Evolutionary conservation across 2,888 invertebrate genomes (phyloP).

Genomic region (Himalopsyche kuldschensis): DNA sequence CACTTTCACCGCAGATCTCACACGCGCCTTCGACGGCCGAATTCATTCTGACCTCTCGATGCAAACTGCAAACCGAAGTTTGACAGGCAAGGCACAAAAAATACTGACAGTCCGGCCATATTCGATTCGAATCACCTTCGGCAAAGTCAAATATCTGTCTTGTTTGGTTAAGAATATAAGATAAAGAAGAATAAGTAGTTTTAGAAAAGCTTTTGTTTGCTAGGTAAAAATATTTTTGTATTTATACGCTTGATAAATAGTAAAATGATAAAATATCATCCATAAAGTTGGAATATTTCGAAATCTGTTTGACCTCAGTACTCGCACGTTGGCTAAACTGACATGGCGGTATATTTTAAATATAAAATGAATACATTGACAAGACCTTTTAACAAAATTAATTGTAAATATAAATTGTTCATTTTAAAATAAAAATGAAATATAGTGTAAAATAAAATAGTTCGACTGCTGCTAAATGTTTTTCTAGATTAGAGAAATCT

Average conservation of each 20-base stretch:
- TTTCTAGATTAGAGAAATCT: too few relatives aligned
- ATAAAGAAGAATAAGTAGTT: background rate
- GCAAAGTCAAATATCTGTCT: slow-evolving; percentile 9
- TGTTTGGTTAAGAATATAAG: background rate
- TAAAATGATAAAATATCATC: background rate
- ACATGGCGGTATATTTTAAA: background rate
- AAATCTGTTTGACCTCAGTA: background rate
- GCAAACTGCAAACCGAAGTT: slow-evolving; percentile 19
- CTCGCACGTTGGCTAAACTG: background rate
- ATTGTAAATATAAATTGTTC: too few relatives aligned
- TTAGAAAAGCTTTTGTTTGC: background rate
- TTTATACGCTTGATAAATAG: background rate
- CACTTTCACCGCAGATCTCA: slow-evolving; percentile 12
- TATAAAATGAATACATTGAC: too few relatives aligned
- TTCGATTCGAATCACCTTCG: slow-evolving; percentile 9
- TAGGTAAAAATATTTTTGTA: background rate
- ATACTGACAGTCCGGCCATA: slow-evolving; percentile 20
- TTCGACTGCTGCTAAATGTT: too few relatives aligned
- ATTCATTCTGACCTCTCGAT: slow-evolving; percentile 26
- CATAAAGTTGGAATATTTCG: background rate
- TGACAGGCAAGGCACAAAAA: slow-evolving; percentile 24
- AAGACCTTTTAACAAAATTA: too few relatives aligned
- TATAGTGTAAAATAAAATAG: too few relatives aligned
- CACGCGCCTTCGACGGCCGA: slow-evolving; percentile 25
- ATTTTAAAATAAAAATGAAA: too few relatives aligned